Conservation (phyloP, 2,797 vertebrate species). For the Cetoscarus ocellatus region DNA sequence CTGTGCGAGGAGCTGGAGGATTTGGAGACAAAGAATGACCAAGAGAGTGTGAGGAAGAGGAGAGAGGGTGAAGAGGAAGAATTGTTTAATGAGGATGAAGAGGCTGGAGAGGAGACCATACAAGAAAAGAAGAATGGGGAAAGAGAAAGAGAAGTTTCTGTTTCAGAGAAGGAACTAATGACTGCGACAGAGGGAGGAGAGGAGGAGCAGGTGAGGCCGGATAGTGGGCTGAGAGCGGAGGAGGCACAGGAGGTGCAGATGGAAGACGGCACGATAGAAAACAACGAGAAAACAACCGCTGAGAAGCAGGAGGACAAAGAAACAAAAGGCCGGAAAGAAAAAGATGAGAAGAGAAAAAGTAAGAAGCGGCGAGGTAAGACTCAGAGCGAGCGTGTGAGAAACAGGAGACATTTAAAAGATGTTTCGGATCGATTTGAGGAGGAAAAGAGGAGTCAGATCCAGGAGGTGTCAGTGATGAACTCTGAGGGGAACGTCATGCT, state of each 20-base stretch:
- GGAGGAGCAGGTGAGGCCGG: conserved; percentile 56
- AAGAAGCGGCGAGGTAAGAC: conserved; percentile 62
- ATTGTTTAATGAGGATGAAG: conserved; percentile 48
- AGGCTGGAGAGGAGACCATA: conserved; percentile 16
- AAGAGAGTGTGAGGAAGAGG: conserved; percentile 32
- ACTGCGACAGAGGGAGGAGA: conserved; percentile 58
- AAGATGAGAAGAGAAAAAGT: conserved; percentile 55
- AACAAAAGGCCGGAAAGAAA: conserved; percentile 40
- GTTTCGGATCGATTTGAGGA: conserved; percentile 22
- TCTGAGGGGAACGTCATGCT: conserved; percentile 44
- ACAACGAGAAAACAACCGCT: conserved; percentile 19
- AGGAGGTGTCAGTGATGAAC: conserved; percentile 30
- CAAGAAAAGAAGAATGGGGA: conserved; percentile 38
- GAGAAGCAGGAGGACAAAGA: conserved; percentile 37
- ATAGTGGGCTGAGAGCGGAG: conserved; percentile 44
- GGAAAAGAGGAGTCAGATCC: conserved; percentile 22
- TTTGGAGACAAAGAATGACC: conserved; percentile 55
- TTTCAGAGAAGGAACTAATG: conserved; percentile 53
- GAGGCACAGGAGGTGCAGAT: conserved; percentile 54
- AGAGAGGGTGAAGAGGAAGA: conserved; percentile 33
- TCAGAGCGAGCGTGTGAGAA: conserved; percentile 51
- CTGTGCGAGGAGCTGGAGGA: conserved; percentile 82
- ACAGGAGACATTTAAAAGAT: conserved; percentile 46
- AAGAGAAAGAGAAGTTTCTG: conserved; percentile 39
- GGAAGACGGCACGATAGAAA: conserved; percentile 25